Base-by-base conservation (phyloP, 2,113 vertebrate genomes). In the Caretta caretta region DNA sequence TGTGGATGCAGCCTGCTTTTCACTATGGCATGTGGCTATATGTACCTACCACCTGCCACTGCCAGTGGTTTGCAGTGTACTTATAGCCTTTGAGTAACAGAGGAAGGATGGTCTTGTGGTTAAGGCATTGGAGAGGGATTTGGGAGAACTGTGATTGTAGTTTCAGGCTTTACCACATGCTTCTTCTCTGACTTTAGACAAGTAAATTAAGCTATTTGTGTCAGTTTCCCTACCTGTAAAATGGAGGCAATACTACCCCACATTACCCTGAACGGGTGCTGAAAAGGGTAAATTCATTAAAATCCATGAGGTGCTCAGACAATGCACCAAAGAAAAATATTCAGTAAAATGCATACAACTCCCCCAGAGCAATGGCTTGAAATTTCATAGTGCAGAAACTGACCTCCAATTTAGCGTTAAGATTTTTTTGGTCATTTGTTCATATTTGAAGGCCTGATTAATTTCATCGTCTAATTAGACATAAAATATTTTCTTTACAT, bases 81-180 rank as follows among this genome's bases (percentile, higher is more conserved):
- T 19, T 16, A 65, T 65, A 65, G 31, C 16, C 31, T 49, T 11
- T 57, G 86, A 57, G 35, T 88, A 92, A 92, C n/a, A 80, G 1
- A 50, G 79, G 12, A 89, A 82, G 7, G 29, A 62, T 1, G n/a
- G 8, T 54, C 87, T 80, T 80, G 79, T 53, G 80, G 62, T 80
- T 95, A 91, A 89, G 46, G 80, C 80, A 86, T 27, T 19, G 84
- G 75, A 89, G 80, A 11, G 53, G 88, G n/a, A 92, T 93, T 88
- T 12, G 8, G 22, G 20, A n/a, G 29, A 92, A 92, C n/a, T 54
- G 50, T n/a, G 56, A 76, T 80, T 82, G n/a, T 42, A 38, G 25
- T 19, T 90, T 76, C 51, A 56, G 35, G 48, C 94, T 80, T 88
- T 90, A 90, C 84, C n/a, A 78, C 62, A 80, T 53, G 6, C 57